Base-by-base conservation (phyloP, 2,888 invertebrate genomes). In the Heliconius hortense region DNA sequence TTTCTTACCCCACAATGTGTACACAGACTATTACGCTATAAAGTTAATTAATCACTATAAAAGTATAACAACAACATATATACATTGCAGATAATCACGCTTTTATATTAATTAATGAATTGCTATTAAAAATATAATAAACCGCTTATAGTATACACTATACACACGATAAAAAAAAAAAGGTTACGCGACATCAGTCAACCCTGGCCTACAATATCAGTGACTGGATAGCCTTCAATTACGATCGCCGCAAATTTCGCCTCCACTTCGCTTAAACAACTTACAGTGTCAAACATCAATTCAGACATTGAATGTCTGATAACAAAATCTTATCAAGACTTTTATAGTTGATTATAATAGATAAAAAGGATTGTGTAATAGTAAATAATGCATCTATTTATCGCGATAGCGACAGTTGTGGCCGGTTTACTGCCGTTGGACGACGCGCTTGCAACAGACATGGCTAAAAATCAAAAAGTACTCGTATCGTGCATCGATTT, bases 401-500 rank as follows among this genome's bases (percentile, higher is more conserved):
- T 78, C 71, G 73, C 76, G 74, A 74, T 84, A 35, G 70, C 80
- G 77, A 71, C 80, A 79, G 82, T 88, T 73, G 81, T 85, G 67
- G 81, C 79, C 78, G 76, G 81, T 76, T 81, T 81, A 79, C 81
- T 85, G 76, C 80, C 84, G 79, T 79, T 77, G 68, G 77, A 78
- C 53, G 77, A 80, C 80, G 80, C 79, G 7, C 74, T 79, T 43
- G 73, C 79, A 76, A 83, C 83, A 73, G 88, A 85, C 39, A 93
- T 92, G 92, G 87, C 90, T 79, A 90, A 91, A 82, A 86, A 91
- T 82, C 82, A 90, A 0, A 96, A 96, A 89, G 96, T 97, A 79
- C 94, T 97, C 77, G 94, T 97, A 39, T 96, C 97, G 7, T 95
- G 97, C 56, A 94, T 95, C 1, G 96, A 96, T 86, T 95, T 96